Evolutionary conservation across 2,797 vertebrate genomes (phyloP).

Genomic region (Dendrocincla tyrannina): DNA sequence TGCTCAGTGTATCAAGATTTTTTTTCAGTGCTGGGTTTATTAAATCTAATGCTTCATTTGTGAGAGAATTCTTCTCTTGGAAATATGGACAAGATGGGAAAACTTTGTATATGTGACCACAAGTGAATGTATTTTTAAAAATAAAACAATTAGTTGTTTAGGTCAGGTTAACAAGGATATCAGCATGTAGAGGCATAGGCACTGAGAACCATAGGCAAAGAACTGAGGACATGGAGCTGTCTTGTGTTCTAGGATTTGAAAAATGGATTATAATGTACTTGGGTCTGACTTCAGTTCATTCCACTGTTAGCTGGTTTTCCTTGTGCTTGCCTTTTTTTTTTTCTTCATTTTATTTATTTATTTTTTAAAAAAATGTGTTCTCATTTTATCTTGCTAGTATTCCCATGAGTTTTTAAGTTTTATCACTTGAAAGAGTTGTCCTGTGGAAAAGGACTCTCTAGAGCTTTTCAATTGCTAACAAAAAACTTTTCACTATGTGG

Average conservation of each 20-base stretch:
- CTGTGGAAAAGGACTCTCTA: not conserved
- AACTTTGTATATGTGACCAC: not conserved
- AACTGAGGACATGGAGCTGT: not conserved
- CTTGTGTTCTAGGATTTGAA: not conserved
- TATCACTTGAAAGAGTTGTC: not conserved
- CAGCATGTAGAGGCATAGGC: not conserved
- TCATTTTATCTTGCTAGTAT: not conserved
- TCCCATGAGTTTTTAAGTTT: not conserved
- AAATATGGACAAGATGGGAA: not conserved
- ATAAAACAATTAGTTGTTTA: rapidly evolving
- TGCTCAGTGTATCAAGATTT: not conserved
- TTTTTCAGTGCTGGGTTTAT: not conserved
- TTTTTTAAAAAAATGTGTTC: not conserved
- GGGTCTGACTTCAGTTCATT: not conserved
- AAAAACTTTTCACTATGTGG: not conserved
- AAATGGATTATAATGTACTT: not conserved
- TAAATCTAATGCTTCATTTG: not conserved
- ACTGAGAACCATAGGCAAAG: too few species aligned
- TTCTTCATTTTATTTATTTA: not conserved
- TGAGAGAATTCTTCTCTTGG: not conserved
- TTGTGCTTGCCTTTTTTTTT: not conserved
- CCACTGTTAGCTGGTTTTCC: not conserved
- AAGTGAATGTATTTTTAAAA: not conserved
- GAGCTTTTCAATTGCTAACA: not conserved
- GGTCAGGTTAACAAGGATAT: not conserved